Evolutionary conservation across 2,113 vertebrate species (phyloP), one percentile per base, ranked within the genome.

Genomic region (Alectura lathami): DNA sequence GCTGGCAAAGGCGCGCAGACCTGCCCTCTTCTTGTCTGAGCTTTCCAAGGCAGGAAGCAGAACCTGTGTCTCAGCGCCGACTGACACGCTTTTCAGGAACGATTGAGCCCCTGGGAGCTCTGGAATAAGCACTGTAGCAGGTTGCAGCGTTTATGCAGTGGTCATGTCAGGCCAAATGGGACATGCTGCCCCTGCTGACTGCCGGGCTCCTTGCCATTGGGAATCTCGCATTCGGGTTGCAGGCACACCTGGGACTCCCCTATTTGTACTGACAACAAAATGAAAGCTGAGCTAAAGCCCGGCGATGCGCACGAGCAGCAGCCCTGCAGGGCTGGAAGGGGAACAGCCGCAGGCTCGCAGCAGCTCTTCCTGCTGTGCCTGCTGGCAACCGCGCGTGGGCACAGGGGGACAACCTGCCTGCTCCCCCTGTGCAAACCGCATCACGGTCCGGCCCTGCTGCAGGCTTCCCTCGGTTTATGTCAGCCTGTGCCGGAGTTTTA

Each of bases 191-290:
- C 80, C 94, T 66, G 95, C 95, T 92, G 93, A 62, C 81, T 84
- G 73, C 94, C 24, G 91, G 77, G 88, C 86, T 69, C 64, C 62
- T 3, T 94, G 86, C 95, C 89, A 64, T 6, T 56, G 92, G 83
- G 92, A 95, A 84, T 88, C 91, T 67, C 56, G 0, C 50, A 5
- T 34, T 64, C 1, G 6, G 43, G 34, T 2, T 93, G 79, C 66
- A 82, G 77, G 54, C 70, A 89, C 93, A 13, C 87, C 68, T 60
- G 94, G 87, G 93, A 94, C 83, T 91, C 56, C 69, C 87, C 70
- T 87, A 17, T 69, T 96, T 94, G 94, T 94, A 43, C 51, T 29
- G 48, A 83, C 84, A 76, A 62, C 40, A 40, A 20, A 51, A 64
- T 3, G 73, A 78, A 51, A 89, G 48, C 88, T 48, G 80, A 74